Conservation (phyloP, 2,113 vertebrate species). For the Bungarus multicinctus region DNA sequence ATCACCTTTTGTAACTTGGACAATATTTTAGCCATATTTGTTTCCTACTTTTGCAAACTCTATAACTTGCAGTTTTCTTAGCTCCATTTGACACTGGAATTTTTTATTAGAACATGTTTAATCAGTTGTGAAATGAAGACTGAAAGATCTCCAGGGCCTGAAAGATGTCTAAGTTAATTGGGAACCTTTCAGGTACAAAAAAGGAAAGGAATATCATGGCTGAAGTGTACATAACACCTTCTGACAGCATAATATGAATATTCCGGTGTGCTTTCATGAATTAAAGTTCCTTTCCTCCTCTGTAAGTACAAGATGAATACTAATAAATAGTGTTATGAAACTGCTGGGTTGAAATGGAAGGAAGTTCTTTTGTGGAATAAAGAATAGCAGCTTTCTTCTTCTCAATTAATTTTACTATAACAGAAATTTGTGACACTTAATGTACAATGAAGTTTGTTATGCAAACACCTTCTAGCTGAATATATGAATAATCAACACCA, state of each 20-base stretch:
- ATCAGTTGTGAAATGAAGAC: slow-evolving; percentile 18
- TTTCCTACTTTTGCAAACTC: slow-evolving; percentile 20
- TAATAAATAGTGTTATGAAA: slow-evolving; percentile 3
- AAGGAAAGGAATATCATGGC: neutral
- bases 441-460: slow-evolving; percentile 11
- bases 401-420: slow-evolving; percentile 18
- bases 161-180: slow-evolving; percentile 17
- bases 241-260: neutral
- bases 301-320: neutral
- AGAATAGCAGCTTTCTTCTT: slow-evolving; percentile 6
- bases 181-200: neutral
- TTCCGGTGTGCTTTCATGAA: neutral
- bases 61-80: slow-evolving; percentile 19
- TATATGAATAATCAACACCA: slow-evolving; percentile 5
- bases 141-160: slow-evolving; percentile 31
- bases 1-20: slow-evolving; percentile 31
- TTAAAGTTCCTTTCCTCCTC: neutral
- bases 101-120: slow-evolving; percentile 20
- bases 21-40: slow-evolving; percentile 22
- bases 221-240: neutral
- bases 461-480: slow-evolving; percentile 26
- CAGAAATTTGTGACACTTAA: slow-evolving; percentile 11
- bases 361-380: neutral
- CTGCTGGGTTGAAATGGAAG: neutral
- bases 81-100: neutral